phyloP scores from a whole-genome alignment of 2,797 vertebrate genomes.

The Siniperca scherzeri region DNA sequence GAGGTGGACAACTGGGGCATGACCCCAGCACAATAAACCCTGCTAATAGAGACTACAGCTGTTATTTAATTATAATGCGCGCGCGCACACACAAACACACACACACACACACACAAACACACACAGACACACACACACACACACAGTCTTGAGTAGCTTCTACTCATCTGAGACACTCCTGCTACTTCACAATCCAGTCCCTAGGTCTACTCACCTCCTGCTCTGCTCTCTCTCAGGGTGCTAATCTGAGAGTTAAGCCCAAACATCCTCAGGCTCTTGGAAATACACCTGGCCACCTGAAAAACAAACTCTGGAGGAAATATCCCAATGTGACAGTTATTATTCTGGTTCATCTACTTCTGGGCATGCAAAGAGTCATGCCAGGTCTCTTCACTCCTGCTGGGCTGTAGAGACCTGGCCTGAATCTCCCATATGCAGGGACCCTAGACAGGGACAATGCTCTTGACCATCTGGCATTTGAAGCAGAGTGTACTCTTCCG shows the following conservation, averaged over 20 bases:
- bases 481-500: constrained; percentile 20
- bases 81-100: no score
- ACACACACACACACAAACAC: not conserved
- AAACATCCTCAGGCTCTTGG: constrained; percentile 43
- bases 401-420: constrained; percentile 36
- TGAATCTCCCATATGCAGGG: constrained; percentile 21
- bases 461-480: constrained; percentile 52
- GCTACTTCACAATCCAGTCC: constrained; percentile 17
- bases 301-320: constrained; percentile 50
- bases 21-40: not conserved
- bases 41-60: not conserved
- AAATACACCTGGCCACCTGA: constrained; percentile 55
- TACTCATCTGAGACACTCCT: constrained; percentile 43
- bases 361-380: constrained; percentile 30
- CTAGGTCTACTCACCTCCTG: constrained; percentile 15
- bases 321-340: constrained; percentile 43
- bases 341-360: constrained; percentile 51
- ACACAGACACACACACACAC: not conserved
- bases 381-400: constrained; percentile 36
- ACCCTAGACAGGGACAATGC: constrained; percentile 28
- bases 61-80: not conserved
- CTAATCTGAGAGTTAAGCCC: constrained; percentile 56
- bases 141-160: constrained; percentile 11
- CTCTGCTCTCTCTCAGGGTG: constrained; percentile 19
- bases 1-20: not conserved